Conservation (phyloP, 2,797 vertebrate genomes). For the Enoplosus armatus region DNA sequence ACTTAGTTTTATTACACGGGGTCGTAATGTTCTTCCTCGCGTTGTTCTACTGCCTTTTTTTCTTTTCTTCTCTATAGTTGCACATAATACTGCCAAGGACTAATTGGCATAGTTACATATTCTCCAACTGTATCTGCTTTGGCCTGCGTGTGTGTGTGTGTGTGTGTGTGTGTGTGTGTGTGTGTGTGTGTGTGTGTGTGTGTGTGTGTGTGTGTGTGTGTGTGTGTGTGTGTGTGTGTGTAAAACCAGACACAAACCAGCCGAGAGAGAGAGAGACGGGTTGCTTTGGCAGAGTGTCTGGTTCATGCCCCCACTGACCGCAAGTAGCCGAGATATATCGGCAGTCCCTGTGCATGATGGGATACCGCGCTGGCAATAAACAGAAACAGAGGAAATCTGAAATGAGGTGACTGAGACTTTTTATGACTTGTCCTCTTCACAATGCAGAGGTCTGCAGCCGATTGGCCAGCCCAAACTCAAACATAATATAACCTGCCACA, state of each 20-base stretch:
- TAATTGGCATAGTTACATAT: conserved; percentile 50
- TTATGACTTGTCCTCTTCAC: conserved; percentile 56
- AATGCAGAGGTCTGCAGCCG: conserved; percentile 32
- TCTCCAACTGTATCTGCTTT: conserved; percentile 47
- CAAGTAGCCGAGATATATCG: conserved; percentile 49
- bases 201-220: conserved; percentile 9
- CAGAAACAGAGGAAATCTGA: conserved; percentile 66
- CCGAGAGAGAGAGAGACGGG: conserved; percentile 24
- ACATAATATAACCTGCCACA: neutral
- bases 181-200: conserved; percentile 6
- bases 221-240: conserved; percentile 4
- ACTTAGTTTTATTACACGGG: conserved; percentile 71
- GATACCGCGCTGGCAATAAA: conserved; percentile 58
- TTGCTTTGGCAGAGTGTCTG: conserved; percentile 49
- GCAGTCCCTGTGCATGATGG: conserved; percentile 58
- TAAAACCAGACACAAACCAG: conserved; percentile 56
- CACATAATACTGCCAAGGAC: conserved; percentile 38
- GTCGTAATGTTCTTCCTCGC: conserved; percentile 64
- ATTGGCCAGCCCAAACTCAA: conserved; percentile 22
- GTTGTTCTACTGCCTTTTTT: conserved; percentile 60
- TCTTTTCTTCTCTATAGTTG: conserved; percentile 35
- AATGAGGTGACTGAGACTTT: conserved; percentile 70
- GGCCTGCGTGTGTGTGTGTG: conserved; percentile 6
- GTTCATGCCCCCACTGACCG: conserved; percentile 51
- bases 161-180: neutral